Percentiles rank a stretch among this genome's conserved stretches.
Evolutionary conservation across 2,113 vertebrate species (phyloP).

Genomic region (Phalacrocorax pelagicus): DNA sequence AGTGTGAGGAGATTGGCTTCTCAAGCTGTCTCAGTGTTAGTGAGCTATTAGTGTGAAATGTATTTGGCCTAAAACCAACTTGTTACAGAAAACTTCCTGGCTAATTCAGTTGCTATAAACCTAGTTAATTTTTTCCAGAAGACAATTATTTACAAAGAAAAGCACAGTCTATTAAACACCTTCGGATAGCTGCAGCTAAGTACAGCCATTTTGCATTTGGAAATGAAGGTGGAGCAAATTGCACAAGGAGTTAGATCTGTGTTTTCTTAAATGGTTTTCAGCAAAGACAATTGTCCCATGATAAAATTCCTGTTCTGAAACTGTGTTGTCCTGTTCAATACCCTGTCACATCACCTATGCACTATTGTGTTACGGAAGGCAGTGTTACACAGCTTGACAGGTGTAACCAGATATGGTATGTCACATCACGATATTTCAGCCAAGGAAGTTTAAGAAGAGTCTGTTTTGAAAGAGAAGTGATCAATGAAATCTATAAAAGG

Average conservation of each 20-base stretch:
- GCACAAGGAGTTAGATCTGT: background rate
- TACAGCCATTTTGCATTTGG: background rate
- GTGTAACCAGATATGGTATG: background rate
- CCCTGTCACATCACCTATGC: background rate
- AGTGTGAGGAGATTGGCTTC: background rate
- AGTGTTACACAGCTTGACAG: background rate
- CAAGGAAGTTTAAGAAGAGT: background rate
- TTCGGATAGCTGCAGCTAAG: background rate
- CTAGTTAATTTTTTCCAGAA: background rate
- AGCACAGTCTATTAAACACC: constrained; percentile 16
- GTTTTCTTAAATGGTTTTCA: background rate
- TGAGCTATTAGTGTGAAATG: constrained; percentile 18
- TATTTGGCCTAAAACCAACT: constrained; percentile 28
- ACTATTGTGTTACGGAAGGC: background rate
- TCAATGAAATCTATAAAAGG: background rate
- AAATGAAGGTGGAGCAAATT: background rate
- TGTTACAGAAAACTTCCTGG: constrained; percentile 20
- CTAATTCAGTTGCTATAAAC: constrained; percentile 8
- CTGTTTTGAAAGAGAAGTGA: background rate
- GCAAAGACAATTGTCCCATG: background rate
- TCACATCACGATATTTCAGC: background rate
- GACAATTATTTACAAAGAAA: constrained; percentile 10
- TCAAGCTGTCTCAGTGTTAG: background rate
- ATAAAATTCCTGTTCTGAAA: background rate
- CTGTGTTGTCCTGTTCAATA: background rate